Conservation (phyloP, 2,888 invertebrate genomes). For the Meganola albula region DNA sequence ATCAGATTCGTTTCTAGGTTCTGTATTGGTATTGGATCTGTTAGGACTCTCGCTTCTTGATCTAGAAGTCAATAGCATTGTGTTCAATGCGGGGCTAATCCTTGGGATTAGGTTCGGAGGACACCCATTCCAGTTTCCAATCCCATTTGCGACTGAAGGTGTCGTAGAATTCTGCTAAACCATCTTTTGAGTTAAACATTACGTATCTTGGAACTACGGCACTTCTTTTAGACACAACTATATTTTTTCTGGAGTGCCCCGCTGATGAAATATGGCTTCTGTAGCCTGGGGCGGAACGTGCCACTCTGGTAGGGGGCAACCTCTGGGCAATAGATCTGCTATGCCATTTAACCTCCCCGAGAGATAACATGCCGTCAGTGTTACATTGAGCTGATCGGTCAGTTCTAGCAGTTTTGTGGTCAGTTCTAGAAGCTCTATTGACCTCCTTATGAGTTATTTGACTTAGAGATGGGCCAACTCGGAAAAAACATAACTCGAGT, state of each 20-base stretch:
- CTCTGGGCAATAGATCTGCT: constrained; percentile 11
- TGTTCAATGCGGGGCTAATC: constrained; percentile 15
- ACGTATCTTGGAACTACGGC: not conserved
- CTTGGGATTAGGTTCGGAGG: constrained; percentile 15
- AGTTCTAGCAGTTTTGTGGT: not conserved
- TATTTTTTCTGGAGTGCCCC: not conserved
- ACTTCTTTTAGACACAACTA: not conserved
- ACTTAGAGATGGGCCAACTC: too few species aligned
- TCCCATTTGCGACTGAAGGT: constrained; percentile 15
- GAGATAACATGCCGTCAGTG: constrained; percentile 15
- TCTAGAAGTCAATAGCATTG: constrained; percentile 16
- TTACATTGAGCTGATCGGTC: not conserved
- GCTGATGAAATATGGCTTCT: not conserved
- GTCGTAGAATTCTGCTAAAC: not conserved
- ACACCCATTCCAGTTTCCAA: constrained; percentile 13
- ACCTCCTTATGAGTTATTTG: too few species aligned
- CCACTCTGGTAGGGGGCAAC: constrained; percentile 1
- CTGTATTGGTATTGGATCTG: not conserved
- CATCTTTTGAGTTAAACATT: not conserved
- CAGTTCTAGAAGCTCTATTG: constrained; percentile 21
- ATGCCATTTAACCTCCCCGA: constrained; percentile 24
- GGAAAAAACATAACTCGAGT: too few species aligned
- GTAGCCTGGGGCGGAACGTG: not conserved
- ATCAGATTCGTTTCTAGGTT: not conserved
- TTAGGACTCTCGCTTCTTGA: constrained; percentile 9